phyloP scores from a whole-genome alignment of 2,113 vertebrate genomes.

The Leucoraja erinaceus region DNA sequence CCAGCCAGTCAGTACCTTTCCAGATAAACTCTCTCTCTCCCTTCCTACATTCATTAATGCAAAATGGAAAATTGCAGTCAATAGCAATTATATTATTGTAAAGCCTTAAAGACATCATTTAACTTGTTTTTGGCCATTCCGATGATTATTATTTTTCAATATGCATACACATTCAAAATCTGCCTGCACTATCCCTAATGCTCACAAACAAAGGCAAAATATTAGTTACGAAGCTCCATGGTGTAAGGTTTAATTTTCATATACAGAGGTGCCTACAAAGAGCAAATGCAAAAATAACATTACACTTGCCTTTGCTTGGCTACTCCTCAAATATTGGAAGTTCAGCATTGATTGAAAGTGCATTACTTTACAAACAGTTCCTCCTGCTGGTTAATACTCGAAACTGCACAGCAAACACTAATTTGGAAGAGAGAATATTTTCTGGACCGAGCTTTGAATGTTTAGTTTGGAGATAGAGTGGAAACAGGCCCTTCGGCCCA shows the following conservation, averaged over 20 bases:
- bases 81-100: neutral
- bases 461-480: no score
- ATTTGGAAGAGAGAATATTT: neutral
- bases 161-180: neutral
- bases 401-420: neutral
- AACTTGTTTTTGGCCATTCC: neutral
- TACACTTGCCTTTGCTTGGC: neutral
- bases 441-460: neutral
- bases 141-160: neutral
- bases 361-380: neutral
- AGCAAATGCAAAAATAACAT: neutral
- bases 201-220: neutral
- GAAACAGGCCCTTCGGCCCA: no score
- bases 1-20: neutral
- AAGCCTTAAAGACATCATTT: neutral
- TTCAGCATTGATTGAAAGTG: neutral
- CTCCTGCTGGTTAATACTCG: slow-evolving; percentile 1
- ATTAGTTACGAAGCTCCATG: neutral
- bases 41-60: neutral
- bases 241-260: no score
- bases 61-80: neutral
- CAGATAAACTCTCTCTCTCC: neutral
- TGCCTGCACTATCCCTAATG: neutral
- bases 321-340: neutral
- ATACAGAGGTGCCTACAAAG: neutral